phyloP scores from a whole-genome alignment of 2,113 vertebrate species.

The Malurus alboscapulatus region DNA sequence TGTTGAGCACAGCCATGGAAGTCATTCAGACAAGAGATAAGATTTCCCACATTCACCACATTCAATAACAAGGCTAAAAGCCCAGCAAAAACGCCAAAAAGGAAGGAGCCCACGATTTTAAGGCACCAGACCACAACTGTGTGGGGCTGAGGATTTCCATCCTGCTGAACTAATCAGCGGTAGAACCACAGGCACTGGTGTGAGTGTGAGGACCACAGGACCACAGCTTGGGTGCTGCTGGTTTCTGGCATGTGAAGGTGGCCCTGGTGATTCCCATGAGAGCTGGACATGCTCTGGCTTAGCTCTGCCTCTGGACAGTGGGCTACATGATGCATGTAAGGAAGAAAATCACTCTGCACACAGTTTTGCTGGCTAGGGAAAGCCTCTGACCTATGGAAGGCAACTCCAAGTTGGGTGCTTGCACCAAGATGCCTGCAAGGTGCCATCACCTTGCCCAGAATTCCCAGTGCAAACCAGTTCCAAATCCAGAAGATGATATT shows the following conservation, averaged over 20 bases:
- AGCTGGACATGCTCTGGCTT: background rate
- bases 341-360: background rate
- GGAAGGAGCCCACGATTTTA: background rate
- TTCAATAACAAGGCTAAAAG: background rate
- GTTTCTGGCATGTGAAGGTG: background rate
- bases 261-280: rapidly evolving
- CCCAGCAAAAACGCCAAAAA: background rate
- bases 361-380: background rate
- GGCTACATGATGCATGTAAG: rapidly evolving
- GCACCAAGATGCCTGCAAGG: background rate
- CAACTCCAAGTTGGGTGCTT: background rate
- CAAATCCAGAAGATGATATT: background rate
- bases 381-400: background rate
- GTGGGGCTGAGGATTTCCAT: background rate
- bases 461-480: background rate
- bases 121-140: background rate
- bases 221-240: background rate
- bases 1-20: conserved; percentile 37
- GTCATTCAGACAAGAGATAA: conserved; percentile 47
- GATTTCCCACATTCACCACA: conserved; percentile 22
- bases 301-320: background rate
- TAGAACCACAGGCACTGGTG: background rate
- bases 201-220: background rate
- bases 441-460: background rate
- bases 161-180: background rate